Conservation (phyloP, 2,797 vertebrate genomes). For the Scolopax bukidnonensis region DNA sequence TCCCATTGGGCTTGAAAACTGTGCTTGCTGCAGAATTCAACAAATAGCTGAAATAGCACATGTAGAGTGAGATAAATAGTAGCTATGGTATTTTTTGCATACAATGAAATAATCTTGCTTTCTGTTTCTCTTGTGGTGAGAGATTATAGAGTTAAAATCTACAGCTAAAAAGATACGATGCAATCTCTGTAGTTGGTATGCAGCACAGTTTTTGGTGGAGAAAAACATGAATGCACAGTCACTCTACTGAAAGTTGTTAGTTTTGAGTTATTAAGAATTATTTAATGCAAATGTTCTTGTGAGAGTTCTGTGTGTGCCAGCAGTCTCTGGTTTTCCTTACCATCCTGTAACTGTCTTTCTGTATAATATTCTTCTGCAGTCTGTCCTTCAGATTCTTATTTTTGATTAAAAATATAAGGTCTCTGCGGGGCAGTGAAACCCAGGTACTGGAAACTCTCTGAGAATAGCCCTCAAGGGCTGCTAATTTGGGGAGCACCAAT, state of each 20-base stretch:
- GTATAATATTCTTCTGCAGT: neutral
- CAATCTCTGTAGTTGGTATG: neutral
- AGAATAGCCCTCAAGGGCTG: neutral
- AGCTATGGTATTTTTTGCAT: neutral
- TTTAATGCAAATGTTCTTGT: neutral
- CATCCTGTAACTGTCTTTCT: neutral
- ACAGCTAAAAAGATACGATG: neutral
- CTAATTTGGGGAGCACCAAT: fast-evolving
- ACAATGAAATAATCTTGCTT: neutral
- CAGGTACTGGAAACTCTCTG: neutral
- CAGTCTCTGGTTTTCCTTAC: neutral
- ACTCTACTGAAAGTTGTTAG: neutral
- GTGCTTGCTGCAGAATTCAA: neutral
- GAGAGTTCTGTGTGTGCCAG: neutral
- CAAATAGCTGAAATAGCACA: neutral
- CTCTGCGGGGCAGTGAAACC: fast-evolving
- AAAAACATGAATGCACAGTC: fast-evolving
- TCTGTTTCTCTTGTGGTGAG: neutral
- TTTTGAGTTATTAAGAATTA: neutral
- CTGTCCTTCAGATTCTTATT: neutral
- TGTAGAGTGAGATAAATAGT: neutral
- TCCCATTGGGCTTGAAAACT: neutral
- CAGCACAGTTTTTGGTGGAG: neutral
- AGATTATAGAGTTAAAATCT: neutral
- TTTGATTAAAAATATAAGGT: neutral